Conservation (phyloP, 1,140 invertebrate genomes). For the Cyrtorhinus lividipennis region DNA sequence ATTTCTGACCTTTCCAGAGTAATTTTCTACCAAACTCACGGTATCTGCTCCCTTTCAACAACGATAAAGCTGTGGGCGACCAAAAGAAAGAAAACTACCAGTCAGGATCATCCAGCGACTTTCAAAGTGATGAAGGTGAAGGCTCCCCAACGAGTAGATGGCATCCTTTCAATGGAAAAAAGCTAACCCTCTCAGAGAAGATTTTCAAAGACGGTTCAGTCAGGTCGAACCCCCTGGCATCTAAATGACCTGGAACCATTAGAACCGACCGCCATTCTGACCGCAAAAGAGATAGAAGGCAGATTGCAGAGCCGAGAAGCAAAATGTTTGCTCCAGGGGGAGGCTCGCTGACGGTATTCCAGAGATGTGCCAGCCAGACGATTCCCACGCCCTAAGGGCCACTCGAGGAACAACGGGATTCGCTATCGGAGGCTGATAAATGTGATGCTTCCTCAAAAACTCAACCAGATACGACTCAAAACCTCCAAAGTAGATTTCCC, state of each 20-base stretch:
- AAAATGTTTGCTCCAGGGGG: background rate
- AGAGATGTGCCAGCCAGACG: background rate
- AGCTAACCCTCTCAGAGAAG: background rate
- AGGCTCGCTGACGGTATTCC: background rate
- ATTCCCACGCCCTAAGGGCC: background rate
- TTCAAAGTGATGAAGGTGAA: background rate
- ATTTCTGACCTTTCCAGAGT: no score
- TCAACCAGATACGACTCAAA: no score
- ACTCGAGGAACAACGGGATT: no score
- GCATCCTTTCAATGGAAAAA: conserved; percentile 2
- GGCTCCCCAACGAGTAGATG: background rate
- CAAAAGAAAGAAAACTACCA: background rate
- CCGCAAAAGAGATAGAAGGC: background rate
- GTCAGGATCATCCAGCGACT: background rate
- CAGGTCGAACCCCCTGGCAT: background rate
- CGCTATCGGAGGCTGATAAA: no score
- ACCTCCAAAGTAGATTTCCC: no score
- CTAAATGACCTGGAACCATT: conserved; percentile 5
- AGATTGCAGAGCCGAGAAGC: background rate
- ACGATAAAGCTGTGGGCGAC: no score
- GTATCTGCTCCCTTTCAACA: no score
- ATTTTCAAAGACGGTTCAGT: background rate
- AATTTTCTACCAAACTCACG: no score
- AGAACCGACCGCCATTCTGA: background rate
- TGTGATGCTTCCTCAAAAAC: no score